Evolutionary conservation across 2,113 vertebrate genomes (phyloP).

Genomic region (Phylloscopus whistleri): DNA sequence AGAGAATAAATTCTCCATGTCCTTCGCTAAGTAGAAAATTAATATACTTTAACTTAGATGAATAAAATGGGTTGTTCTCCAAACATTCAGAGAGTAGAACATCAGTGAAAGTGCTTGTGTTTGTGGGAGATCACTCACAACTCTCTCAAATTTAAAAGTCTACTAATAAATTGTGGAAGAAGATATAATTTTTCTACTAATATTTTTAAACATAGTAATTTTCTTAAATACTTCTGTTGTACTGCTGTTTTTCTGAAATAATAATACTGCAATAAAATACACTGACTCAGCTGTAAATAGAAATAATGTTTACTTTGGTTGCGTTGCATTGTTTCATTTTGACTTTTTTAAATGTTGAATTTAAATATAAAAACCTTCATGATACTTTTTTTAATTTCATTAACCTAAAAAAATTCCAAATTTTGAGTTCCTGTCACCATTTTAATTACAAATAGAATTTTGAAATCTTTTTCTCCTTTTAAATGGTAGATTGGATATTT

Average conservation of each 20-base stretch:
- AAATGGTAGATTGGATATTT: accelerated
- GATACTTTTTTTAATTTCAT: neutral
- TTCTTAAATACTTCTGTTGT: neutral
- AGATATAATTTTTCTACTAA: neutral
- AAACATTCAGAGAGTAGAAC: neutral
- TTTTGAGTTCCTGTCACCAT: neutral
- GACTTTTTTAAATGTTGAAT: neutral
- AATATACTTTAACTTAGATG: neutral
- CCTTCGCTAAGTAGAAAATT: neutral
- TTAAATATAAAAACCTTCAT: neutral
- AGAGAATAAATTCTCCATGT: neutral
- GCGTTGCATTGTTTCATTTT: neutral
- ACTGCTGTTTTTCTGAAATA: neutral
- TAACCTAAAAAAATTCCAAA: neutral
- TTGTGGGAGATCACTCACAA: neutral
- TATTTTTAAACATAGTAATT: neutral
- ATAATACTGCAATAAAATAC: neutral
- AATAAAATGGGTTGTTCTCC: neutral
- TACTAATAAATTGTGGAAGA: neutral
- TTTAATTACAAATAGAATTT: neutral
- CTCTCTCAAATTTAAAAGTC: neutral
- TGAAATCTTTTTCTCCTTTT: neutral
- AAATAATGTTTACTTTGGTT: neutral
- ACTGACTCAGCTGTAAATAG: neutral
- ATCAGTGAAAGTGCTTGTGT: neutral